These are phyloP conservation scores for Eudemis profundana DNA, from an alignment of 2,888 invertebrate genomes.

Conservation along the genomic window DNA sequence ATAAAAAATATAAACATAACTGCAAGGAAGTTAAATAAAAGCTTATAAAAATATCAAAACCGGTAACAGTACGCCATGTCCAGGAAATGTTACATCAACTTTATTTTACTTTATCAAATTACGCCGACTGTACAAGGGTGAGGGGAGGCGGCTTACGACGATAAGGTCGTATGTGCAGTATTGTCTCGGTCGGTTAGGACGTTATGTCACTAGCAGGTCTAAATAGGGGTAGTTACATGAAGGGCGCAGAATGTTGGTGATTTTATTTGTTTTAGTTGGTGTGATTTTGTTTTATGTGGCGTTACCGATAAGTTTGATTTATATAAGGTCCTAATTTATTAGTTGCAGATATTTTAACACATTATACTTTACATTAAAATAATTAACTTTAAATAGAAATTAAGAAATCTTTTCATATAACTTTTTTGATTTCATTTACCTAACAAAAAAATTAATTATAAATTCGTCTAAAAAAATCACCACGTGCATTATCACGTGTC, in stretches of 20 bases:
- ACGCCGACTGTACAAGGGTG: slow-evolving; percentile 18
- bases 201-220: background rate
- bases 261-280: slow-evolving; percentile 30
- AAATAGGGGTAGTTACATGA: slow-evolving; percentile 27
- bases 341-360: no score
- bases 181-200: background rate
- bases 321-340: no score
- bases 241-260: slow-evolving; percentile 6
- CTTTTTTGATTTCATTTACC: no score
- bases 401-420: no score
- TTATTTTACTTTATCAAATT: slow-evolving; percentile 31
- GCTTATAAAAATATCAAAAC: background rate
- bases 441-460: no score
- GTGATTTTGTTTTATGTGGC: slow-evolving; percentile 4
- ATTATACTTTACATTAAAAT: no score
- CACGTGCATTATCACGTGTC: no score
- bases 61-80: slow-evolving; percentile 11
- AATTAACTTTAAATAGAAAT: no score
- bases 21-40: background rate
- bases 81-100: slow-evolving; percentile 14
- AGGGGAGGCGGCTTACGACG: slow-evolving; percentile 1
- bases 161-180: background rate
- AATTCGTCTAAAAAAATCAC: no score
- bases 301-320: slow-evolving; percentile 2
- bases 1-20: no score